Conservation (phyloP, 1,140 invertebrate genomes). For the Drosophila oshimai region DNA sequence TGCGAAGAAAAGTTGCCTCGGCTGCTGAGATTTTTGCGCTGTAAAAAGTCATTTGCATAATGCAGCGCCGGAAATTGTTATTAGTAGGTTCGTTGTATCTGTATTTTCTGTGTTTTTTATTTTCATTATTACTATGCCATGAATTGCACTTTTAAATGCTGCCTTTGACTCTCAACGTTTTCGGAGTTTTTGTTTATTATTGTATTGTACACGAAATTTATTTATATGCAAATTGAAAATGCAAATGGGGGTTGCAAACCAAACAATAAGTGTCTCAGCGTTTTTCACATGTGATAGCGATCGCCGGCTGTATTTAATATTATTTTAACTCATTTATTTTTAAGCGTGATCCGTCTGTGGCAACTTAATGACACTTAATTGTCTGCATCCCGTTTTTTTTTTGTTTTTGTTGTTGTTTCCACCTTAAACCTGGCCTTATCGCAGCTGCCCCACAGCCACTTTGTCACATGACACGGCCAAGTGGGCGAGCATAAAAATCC, state of each 20-base stretch:
- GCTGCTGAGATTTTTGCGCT: conserved; percentile 51
- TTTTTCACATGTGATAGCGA: conserved; percentile 70
- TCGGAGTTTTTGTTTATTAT: conserved; percentile 35
- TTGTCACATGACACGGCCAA: conserved; percentile 72
- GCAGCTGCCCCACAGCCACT: conserved; percentile 62
- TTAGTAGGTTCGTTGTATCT: conserved; percentile 57
- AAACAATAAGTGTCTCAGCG: conserved; percentile 68
- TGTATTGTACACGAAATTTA: conserved; percentile 62
- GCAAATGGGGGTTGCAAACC: conserved; percentile 42
- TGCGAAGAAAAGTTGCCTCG: conserved; percentile 62
- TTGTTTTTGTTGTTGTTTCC: no score
- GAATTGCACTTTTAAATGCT: conserved; percentile 74
- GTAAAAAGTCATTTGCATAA: conserved; percentile 77
- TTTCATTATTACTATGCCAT: conserved; percentile 47
- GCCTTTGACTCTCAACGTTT: conserved; percentile 65
- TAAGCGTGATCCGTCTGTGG: conserved; percentile 49
- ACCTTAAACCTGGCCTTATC: conserved; percentile 52
- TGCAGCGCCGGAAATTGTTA: conserved; percentile 76
- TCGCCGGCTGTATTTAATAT: conserved; percentile 45
- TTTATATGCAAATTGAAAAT: conserved; percentile 71
- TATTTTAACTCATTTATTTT: conserved; percentile 51
- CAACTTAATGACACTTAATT: conserved; percentile 69
- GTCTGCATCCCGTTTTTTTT: conserved; percentile 50
- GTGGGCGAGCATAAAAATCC: conserved; percentile 52
- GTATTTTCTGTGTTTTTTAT: conserved; percentile 23